Percentiles rank a stretch among this genome's conserved stretches.
Conservation (phyloP, 2,113 vertebrate species). For the sheep (Ovis aries) region DNA sequence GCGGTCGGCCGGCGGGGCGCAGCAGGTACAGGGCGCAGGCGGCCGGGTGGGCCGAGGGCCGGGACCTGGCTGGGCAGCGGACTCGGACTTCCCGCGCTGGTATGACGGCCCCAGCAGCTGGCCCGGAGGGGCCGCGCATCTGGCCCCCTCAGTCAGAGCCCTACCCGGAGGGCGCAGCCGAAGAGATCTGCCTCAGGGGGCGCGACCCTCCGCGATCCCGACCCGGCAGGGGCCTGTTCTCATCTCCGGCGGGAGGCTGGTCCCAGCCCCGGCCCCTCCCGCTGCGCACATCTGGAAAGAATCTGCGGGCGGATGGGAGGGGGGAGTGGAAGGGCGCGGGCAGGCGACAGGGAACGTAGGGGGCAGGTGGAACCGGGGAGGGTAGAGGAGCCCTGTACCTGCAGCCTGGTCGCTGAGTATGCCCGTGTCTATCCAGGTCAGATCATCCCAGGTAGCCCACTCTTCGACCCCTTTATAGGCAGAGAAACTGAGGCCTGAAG, state of each 20-base stretch:
- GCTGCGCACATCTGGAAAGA: constrained; percentile 65
- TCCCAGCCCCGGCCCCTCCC: constrained; percentile 14
- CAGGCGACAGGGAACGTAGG: neutral
- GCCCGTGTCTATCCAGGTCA: neutral
- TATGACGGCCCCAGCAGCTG: neutral
- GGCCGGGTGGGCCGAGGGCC: neutral
- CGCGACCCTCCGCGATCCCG: neutral
- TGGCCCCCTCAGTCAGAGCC: neutral
- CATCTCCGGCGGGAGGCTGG: neutral
- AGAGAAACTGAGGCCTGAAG: neutral
- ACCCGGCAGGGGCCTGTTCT: neutral
- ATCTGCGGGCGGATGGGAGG: constrained; percentile 7
- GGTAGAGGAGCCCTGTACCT: neutral
- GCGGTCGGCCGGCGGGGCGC: neutral
- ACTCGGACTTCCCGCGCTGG: neutral
- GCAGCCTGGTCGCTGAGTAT: too few relatives aligned
- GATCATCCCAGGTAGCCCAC: neutral
- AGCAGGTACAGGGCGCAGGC: constrained; percentile 29
- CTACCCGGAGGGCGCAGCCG: neutral
- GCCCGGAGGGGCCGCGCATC: neutral
- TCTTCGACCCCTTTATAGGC: neutral
- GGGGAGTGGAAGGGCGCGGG: neutral
- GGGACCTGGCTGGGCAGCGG: neutral
- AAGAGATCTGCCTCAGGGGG: too few relatives aligned
- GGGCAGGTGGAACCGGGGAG: constrained; percentile 52